phyloP scores from a whole-genome alignment of 2,797 vertebrate species.

The Melanotaenia boesemani region DNA sequence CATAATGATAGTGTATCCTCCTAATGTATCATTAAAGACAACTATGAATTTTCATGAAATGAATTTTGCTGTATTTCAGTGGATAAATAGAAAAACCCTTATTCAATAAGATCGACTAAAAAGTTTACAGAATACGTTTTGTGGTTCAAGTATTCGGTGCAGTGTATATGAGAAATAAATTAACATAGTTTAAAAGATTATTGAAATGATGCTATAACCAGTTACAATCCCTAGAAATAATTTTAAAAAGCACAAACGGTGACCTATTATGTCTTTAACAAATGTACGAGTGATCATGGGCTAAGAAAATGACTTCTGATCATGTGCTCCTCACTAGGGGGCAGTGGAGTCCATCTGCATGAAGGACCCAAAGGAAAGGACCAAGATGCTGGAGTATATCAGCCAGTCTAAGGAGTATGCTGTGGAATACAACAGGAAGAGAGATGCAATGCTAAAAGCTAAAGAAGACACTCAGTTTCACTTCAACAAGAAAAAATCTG shows the following conservation, averaged over 20 bases:
- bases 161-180: too few species aligned
- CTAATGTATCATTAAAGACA: too few species aligned
- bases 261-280: neutral
- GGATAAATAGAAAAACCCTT: too few species aligned
- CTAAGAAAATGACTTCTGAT: neutral
- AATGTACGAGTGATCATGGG: neutral
- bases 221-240: neutral
- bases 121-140: too few species aligned
- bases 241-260: neutral
- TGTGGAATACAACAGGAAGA: conserved; percentile 88
- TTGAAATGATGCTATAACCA: neutral
- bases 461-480: conserved; percentile 91
- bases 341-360: conserved; percentile 93
- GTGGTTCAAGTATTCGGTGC: too few species aligned
- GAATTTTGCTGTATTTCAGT: too few species aligned
- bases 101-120: too few species aligned
- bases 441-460: conserved; percentile 85
- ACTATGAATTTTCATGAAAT: too few species aligned
- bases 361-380: conserved; percentile 92
- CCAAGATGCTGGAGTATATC: conserved; percentile 92
- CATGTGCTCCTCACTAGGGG: conserved; percentile 80
- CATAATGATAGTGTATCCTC: too few species aligned
- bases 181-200: neutral
- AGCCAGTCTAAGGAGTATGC: conserved; percentile 88
- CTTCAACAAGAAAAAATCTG: conserved; percentile 91